A percentile compares a stretch with the other conserved stretches of the same genome.
phyloP scores from a whole-genome alignment of 2,113 vertebrate genomes.

The Cephalopterus ornatus region DNA sequence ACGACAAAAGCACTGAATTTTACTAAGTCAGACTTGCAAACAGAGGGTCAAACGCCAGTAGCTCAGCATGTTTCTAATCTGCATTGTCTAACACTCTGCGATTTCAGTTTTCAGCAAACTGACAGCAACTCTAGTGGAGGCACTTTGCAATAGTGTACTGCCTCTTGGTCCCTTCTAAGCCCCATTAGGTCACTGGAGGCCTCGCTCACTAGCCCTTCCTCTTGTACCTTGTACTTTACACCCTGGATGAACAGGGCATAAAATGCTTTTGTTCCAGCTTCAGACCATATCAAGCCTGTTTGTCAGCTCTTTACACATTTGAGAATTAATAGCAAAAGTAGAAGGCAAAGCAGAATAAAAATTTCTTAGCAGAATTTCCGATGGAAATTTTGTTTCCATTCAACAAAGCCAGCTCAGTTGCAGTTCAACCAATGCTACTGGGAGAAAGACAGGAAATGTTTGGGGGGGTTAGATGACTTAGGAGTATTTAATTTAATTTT shows the following conservation, averaged over 20 bases:
- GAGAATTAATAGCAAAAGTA: background rate
- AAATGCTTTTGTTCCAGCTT: background rate
- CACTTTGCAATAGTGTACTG: background rate
- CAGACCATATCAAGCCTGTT: background rate
- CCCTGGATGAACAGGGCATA: background rate
- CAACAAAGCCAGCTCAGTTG: background rate
- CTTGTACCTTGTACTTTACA: background rate
- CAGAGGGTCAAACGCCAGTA: background rate
- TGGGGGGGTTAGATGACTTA: background rate
- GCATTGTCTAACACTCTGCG: background rate
- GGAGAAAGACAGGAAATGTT: background rate
- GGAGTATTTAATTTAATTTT: background rate
- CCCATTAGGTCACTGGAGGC: background rate
- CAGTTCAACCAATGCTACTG: background rate
- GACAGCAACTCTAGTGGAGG: background rate
- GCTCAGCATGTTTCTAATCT: background rate
- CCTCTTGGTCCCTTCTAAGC: background rate
- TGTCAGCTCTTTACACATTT: background rate
- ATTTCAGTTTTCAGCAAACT: background rate
- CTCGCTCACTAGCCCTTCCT: background rate
- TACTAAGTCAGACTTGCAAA: background rate
- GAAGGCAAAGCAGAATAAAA: background rate
- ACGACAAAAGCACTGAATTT: background rate
- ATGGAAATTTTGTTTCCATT: background rate
- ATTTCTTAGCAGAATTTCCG: background rate